Evolutionary conservation across 2,113 vertebrate genomes (phyloP).

Genomic region (Rhagologus leucostigma): DNA sequence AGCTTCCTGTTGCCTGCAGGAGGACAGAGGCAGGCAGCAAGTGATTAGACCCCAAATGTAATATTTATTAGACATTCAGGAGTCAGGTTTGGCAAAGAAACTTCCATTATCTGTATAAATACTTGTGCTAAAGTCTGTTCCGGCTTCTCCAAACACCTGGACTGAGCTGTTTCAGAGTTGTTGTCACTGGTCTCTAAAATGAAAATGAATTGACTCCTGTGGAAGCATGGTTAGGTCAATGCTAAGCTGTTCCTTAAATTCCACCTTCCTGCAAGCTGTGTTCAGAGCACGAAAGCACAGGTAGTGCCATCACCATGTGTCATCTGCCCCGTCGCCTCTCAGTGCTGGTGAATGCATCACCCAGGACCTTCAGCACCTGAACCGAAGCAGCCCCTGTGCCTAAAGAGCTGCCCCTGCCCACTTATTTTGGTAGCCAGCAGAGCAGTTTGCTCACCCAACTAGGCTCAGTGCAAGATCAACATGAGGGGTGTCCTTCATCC

Average conservation of each 20-base stretch:
- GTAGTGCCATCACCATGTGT: rapidly evolving
- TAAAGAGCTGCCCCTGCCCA: rapidly evolving
- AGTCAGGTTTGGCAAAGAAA: not conserved
- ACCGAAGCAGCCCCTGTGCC: not conserved
- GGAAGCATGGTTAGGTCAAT: rapidly evolving
- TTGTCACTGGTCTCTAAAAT: not conserved
- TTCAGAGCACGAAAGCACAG: not conserved
- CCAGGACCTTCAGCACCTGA: not conserved
- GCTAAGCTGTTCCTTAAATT: not conserved
- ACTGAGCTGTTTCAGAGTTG: rapidly evolving
- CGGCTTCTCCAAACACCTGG: not conserved
- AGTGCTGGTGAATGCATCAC: not conserved
- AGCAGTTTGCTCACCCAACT: not conserved
- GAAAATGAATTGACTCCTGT: not conserved
- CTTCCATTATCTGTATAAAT: not conserved
- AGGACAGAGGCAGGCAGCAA: not conserved
- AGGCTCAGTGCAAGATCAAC: not conserved
- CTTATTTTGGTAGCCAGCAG: not conserved
- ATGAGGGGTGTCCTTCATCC: not conserved
- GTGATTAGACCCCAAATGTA: not conserved
- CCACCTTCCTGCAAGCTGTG: not conserved
- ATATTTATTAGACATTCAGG: not conserved
- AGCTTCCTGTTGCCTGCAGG: not conserved
- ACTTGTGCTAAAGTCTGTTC: not conserved
- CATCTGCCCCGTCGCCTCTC: rapidly evolving